phyloP scores from a whole-genome alignment of 92 coral and sea anemone genomes.

The Umimayanthus kanabou region DNA sequence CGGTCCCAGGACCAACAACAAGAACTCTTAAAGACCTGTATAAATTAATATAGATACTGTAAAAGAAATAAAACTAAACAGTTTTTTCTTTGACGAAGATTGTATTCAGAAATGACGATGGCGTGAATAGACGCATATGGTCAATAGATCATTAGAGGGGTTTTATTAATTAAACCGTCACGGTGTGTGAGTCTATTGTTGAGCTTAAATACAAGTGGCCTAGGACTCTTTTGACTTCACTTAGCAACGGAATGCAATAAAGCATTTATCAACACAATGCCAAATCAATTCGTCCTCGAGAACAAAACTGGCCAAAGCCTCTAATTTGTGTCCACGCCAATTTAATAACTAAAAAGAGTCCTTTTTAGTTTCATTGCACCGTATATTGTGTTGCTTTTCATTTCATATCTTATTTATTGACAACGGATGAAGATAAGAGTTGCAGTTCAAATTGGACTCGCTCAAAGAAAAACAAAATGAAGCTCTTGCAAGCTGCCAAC shows the following conservation, averaged over 20 bases:
- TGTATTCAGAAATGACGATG: neutral
- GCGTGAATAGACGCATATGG: neutral
- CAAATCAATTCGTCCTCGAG: neutral
- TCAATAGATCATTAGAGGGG: neutral
- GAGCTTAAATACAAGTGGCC: neutral
- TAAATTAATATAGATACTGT: no score
- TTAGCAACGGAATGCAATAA: conserved; percentile 43
- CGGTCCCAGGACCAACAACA: no score
- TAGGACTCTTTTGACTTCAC: conserved; percentile 11
- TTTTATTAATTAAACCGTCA: neutral
- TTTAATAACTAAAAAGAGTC: conserved; percentile 3
- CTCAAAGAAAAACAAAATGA: conserved; percentile 24
- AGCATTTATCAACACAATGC: conserved; percentile 19
- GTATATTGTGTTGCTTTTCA: neutral
- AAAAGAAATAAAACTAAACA: neutral
- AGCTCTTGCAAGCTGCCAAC: conserved; percentile 38
- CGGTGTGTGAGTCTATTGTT: conserved; percentile 4
- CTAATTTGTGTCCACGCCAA: conserved; percentile 7
- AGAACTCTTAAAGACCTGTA: no score
- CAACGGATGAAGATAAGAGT: neutral
- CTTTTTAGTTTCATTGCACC: neutral
- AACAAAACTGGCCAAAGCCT: neutral
- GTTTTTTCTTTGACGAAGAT: no score
- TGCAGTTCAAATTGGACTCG: neutral
- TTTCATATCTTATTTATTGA: conserved; percentile 6